Percentiles rank a stretch among this genome's conserved stretches.
phyloP scores from a whole-genome alignment of 1,140 invertebrate genomes.

The Aradophagus sp. region DNA sequence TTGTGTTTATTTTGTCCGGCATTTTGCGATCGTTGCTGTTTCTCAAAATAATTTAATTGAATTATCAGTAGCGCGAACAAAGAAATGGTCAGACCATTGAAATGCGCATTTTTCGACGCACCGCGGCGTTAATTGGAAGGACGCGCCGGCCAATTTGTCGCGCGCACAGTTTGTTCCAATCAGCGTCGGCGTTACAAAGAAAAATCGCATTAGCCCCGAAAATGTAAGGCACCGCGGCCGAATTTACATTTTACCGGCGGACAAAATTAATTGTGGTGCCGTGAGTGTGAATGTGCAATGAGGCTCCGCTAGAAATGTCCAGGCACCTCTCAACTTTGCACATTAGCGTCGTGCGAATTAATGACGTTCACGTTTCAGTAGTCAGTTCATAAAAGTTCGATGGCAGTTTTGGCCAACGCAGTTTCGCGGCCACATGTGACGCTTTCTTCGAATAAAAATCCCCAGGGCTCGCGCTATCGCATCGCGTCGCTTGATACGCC shows the following conservation, averaged over 20 bases:
- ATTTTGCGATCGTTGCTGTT: conserved; percentile 34
- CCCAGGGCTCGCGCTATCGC: conserved; percentile 26
- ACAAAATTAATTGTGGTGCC: conserved; percentile 12
- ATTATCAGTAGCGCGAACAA: too few relatives aligned
- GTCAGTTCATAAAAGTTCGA: conserved; percentile 48
- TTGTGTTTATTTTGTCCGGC: conserved; percentile 48
- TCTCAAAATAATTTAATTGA: conserved; percentile 45
- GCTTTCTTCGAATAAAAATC: conserved; percentile 55
- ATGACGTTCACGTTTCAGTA: conserved; percentile 47
- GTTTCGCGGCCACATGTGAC: conserved; percentile 45
- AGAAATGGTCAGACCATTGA: too few relatives aligned
- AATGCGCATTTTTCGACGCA: too few relatives aligned
- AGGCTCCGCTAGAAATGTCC: conserved; percentile 14
- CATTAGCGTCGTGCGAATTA: conserved; percentile 42
- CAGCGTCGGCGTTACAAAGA: too few relatives aligned
- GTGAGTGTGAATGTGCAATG: conserved; percentile 17
- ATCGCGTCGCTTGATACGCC: conserved; percentile 24
- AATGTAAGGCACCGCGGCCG: too few relatives aligned
- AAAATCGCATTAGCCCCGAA: too few relatives aligned
- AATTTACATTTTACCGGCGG: conserved; percentile 12
- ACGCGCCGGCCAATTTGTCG: too few relatives aligned
- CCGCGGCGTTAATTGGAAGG: too few relatives aligned
- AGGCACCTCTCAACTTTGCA: conserved; percentile 30
- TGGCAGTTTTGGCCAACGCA: conserved; percentile 38
- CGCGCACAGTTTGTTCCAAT: too few relatives aligned